Percentiles rank a stretch among this genome's conserved stretches.
phyloP scores from a whole-genome alignment of 2,113 vertebrate genomes.

The Dasyornis broadbenti region DNA sequence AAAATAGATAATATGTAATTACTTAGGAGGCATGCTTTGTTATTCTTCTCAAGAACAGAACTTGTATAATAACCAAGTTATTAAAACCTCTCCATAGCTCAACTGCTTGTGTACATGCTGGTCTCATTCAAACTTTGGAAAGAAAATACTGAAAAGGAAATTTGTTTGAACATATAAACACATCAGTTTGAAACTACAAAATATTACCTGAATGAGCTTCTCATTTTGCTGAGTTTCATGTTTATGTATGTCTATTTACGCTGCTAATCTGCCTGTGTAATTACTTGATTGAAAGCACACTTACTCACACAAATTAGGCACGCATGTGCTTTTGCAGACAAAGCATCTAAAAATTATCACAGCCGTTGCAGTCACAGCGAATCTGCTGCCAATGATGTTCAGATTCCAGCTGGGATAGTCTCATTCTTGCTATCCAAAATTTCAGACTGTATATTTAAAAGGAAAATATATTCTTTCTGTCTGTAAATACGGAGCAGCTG shows the following conservation, averaged over 20 bases:
- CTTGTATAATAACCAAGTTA: background rate
- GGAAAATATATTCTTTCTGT: background rate
- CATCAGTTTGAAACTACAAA: background rate
- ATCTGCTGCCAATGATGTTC: slow-evolving; percentile 45
- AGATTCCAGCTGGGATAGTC: slow-evolving; percentile 10
- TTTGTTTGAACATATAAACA: background rate
- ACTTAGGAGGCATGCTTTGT: background rate
- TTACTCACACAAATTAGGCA: slow-evolving; percentile 5
- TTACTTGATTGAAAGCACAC: slow-evolving; percentile 32
- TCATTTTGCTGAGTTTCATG: background rate
- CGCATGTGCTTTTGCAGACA: slow-evolving; percentile 21
- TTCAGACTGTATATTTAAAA: background rate
- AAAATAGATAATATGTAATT: background rate
- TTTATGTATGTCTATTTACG: background rate
- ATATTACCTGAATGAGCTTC: background rate
- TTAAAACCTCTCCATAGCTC: background rate
- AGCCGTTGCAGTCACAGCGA: background rate
- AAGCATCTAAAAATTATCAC: slow-evolving; percentile 28
- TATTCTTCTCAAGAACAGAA: background rate
- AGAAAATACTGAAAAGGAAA: background rate
- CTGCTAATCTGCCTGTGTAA: slow-evolving; percentile 14
- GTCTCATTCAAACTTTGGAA: background rate
- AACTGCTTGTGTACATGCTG: background rate
- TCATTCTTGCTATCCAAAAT: background rate
- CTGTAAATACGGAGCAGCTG: slow-evolving; percentile 28